Evolutionary conservation across 2,888 invertebrate genomes (phyloP), one percentile per base, ranked within the genome.

Genomic region (Noctua janthe): DNA sequence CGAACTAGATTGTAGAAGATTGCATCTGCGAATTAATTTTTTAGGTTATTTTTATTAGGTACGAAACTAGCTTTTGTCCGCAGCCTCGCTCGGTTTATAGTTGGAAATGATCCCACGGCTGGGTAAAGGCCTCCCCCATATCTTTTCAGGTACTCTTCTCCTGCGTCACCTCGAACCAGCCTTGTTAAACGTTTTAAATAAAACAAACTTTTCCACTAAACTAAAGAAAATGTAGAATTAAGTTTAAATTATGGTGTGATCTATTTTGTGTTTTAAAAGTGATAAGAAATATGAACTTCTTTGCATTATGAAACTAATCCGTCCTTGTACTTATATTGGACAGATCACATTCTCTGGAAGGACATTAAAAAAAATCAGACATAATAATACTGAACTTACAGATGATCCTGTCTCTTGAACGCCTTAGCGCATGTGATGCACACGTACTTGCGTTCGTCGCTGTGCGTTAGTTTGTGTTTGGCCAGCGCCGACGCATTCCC

Each of bases 341-440:
- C n/a, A 51, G 23, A 29, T 51, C 13, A 15, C 13, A n/a, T 29
- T 29, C 29, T 29, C 29, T 29, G 29, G 29, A 29, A 29, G 29
- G 4, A 17, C 11, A 56, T 47, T 29, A 15, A 23, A 17, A 76
- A 76, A 35, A 5, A 1, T 3, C 1, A 59, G 13, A n/a, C 23
- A 59, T 49, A 56, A 56, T 17, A 15, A 49, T 51, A 47, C 2
- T 15, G 3, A 29, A 98, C 99, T 99, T 97, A 99, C 99, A 99
- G 98, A 97, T 99, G 99, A 97, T 99, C 99, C 97, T 99, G 99
- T 95, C 99, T 98, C 97, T 99, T 99, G 97, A 99, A 99, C 90
- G 99, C 99, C 97, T 99, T 99, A 88, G 99, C 98, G 97, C 99
- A 99, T 95, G 99, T 98, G 93, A 98, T 98, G 97, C 99, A 99